Base-by-base conservation (phyloP, 2,888 invertebrate species). In the Zaprionus obscuricornis region DNA sequence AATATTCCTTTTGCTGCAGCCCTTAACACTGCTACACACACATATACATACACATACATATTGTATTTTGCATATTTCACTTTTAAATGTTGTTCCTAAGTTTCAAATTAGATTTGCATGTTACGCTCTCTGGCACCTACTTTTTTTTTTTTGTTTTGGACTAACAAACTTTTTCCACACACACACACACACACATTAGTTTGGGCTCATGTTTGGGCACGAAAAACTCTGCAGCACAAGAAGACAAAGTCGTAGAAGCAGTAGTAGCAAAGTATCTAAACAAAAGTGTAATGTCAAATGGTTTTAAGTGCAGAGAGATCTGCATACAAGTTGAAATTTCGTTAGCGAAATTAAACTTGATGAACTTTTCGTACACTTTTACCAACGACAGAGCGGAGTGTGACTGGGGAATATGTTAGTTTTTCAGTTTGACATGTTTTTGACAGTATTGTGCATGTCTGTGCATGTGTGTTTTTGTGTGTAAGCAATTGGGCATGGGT, bases 61-160 rank as follows among this genome's bases (percentile, higher is more conserved):
- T n/a, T n/a, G n/a, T n/a, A n/a, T n/a, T n/a, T n/a, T n/a, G n/a
- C n/a, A n/a, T n/a, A n/a, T 17, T 37, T 57, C 58, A 17, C 47
- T 66, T 52, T 37, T 47, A 65, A 60, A 39, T 78, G 43, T 76
- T 77, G 59, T 74, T 66, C 40, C 17, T 57, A 78, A 85, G 45
- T 78, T 69, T 57, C 31, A 78, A 82, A 85, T 82, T 78, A 58
- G 75, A 78, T 78, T 78, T 85, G 46, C 66, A 78, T 77, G 85
- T 78, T 55, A 54, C 64, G 60, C 75, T 69, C 46, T 17, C 55
- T 67, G 64, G 58, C 64, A 65, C 62, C 66, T 49, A 22, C n/a
- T n/a, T n/a, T n/a, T n/a, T n/a, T n/a, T n/a, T n/a, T n/a, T n/a
- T n/a, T n/a, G n/a, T 36, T 43, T 27, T 16, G 17, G 34, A 22